Evolutionary conservation across 2,113 vertebrate species (phyloP), one percentile per base, ranked within the genome.

Genomic region (Heterotilapia buettikoferi): DNA sequence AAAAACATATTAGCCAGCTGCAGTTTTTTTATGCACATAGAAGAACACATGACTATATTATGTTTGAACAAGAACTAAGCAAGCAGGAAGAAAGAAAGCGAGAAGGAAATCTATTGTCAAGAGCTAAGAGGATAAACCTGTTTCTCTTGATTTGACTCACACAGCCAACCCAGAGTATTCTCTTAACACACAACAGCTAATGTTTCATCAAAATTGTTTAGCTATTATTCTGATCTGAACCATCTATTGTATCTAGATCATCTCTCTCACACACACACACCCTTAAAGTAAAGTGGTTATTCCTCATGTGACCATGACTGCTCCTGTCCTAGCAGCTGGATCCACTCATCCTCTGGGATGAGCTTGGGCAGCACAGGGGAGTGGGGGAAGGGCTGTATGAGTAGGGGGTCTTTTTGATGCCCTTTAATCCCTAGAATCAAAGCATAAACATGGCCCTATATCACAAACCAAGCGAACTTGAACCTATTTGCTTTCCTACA

Each of bases 371-470:
- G 83, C 24, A 43, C 29, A 50, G n/a, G 52, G 54, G 78, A 79
- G 12, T 7, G 86, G 91, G 89, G 79, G 14, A 7, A 19, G 86
- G 85, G 57, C 73, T 89, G 80, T 82, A 87, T 88, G 84, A 87
- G 63, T 83, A 45, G 90, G 85, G 87, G 89, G 88, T 71, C 40
- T 93, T 91, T 94, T 93, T 94, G 90, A 92, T 93, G 95, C 95
- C 83, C 92, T 93, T 88, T 96, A 95, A 96, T 95, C 95, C 91
- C 78, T 31, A 7, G 31, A 92, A 93, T 92, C 92, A 95, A 93
- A 95, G 91, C 90, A 88, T 90, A 91, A 95, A 91, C 90, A 94
- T 54, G 82, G 71, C 56, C 52, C 50, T 54, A 61, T 84, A 88
- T 88, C 40, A 84, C 91, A 79, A 83, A 78, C 53, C 36, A 29